Conservation (phyloP, 2,797 vertebrate genomes). For the Rhabdomys pumilio region DNA sequence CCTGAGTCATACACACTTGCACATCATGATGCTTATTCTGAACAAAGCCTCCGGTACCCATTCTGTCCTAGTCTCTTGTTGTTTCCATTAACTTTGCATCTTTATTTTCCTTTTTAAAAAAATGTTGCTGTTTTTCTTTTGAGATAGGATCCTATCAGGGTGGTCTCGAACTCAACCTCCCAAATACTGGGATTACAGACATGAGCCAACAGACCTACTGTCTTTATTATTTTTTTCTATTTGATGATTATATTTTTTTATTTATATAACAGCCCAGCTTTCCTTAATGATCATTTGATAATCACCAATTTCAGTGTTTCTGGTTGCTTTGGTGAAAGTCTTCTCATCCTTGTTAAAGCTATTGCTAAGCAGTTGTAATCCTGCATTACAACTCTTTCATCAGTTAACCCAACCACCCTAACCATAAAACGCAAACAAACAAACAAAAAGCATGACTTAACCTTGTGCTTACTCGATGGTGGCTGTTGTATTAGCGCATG, state of each 20-base stretch:
- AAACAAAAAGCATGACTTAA: background rate
- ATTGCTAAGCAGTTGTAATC: background rate
- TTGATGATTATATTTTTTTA: slow-evolving; percentile 4
- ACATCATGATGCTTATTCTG: background rate
- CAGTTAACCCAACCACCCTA: background rate
- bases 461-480: background rate
- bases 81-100: slow-evolving; percentile 31
- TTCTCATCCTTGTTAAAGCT: background rate
- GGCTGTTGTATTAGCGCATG: background rate
- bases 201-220: background rate
- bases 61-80: background rate
- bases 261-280: slow-evolving; percentile 18
- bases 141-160: background rate
- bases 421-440: background rate
- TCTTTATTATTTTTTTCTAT: slow-evolving; percentile 32
- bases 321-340: background rate
- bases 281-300: slow-evolving; percentile 2
- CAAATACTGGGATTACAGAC: background rate
- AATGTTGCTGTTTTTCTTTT: background rate
- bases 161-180: background rate
- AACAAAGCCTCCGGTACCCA: background rate
- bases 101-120: slow-evolving; percentile 4
- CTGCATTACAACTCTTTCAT: background rate
- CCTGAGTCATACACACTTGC: background rate
- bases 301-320: slow-evolving; percentile 2